phyloP scores from a whole-genome alignment of 2,888 invertebrate species.

The Dioctria linearis region DNA sequence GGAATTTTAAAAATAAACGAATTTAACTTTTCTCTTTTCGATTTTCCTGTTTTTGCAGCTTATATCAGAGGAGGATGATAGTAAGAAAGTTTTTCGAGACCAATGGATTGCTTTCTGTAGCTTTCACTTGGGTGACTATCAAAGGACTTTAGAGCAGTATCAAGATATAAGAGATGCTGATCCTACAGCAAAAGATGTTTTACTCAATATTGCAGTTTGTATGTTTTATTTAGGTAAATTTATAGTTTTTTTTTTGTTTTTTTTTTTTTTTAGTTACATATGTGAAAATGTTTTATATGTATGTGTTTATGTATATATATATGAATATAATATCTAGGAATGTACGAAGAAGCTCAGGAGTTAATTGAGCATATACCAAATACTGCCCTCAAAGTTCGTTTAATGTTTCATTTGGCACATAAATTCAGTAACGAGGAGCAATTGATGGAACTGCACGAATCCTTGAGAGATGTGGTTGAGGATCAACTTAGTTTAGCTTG shows the following conservation, averaged over 20 bases:
- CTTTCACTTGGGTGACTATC: conserved; percentile 96
- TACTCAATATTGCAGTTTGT: conserved; percentile 91
- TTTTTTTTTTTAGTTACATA: conserved; percentile 5
- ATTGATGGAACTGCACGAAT: conserved; percentile 87
- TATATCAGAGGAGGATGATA: conserved; percentile 62
- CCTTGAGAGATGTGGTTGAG: conserved; percentile 89
- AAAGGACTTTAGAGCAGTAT: conserved; percentile 83
- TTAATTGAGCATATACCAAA: conserved; percentile 77
- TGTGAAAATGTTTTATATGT: background rate
- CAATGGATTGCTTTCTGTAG: conserved; percentile 96
- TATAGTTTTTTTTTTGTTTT: background rate
- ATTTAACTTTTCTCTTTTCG: background rate
- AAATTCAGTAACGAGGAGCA: conserved; percentile 91
- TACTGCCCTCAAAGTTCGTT: conserved; percentile 80
- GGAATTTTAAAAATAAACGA: background rate
- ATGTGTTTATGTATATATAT: background rate
- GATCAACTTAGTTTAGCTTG: conserved; percentile 97
- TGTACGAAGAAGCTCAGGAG: conserved; percentile 79
- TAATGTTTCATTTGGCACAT: conserved; percentile 94
- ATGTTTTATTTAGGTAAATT: conserved; percentile 91
- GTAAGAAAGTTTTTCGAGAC: conserved; percentile 72
- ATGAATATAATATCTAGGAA: conserved; percentile 68
- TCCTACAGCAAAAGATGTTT: conserved; percentile 76
- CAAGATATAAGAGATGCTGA: conserved; percentile 74
- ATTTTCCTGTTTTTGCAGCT: background rate